phyloP scores from a whole-genome alignment of 1,140 invertebrate genomes.

The Battus philenor region DNA sequence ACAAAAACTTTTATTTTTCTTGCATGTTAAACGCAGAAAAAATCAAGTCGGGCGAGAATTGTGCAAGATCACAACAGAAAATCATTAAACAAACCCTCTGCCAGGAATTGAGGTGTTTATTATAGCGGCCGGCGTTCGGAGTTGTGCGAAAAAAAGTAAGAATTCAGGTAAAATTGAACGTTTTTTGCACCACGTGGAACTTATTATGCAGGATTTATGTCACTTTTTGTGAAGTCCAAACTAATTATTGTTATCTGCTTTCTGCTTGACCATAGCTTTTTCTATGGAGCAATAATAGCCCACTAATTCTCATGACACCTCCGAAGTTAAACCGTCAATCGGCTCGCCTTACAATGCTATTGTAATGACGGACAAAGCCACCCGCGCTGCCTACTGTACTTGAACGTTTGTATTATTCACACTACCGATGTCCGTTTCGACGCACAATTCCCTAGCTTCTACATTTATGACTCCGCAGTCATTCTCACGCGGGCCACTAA shows the following conservation, averaged over 20 bases:
- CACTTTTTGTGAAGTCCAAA: slow-evolving; percentile 70
- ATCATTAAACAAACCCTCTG: slow-evolving; percentile 72
- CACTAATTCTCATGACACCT: slow-evolving; percentile 73
- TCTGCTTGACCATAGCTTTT: slow-evolving; percentile 63
- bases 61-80: slow-evolving; percentile 74
- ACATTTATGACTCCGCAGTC: slow-evolving; percentile 32
- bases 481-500: slow-evolving; percentile 30
- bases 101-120: slow-evolving; percentile 74
- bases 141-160: slow-evolving; percentile 49
- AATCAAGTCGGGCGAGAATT: slow-evolving; percentile 50
- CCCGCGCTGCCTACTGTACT: slow-evolving; percentile 61
- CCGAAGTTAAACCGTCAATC: slow-evolving; percentile 62
- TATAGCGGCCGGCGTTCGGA: slow-evolving; percentile 55
- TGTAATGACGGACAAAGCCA: slow-evolving; percentile 59
- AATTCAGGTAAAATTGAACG: slow-evolving; percentile 59
- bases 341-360: slow-evolving; percentile 41
- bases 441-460: slow-evolving; percentile 26
- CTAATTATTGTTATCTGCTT: slow-evolving; percentile 74
- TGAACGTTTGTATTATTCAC: slow-evolving; percentile 61
- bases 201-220: slow-evolving; percentile 75
- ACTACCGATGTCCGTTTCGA: slow-evolving; percentile 59
- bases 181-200: slow-evolving; percentile 54
- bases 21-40: slow-evolving; percentile 51
- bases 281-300: slow-evolving; percentile 67
- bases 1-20: slow-evolving; percentile 65